These are phyloP conservation scores for Poecilia latipinna DNA, from an alignment of 2,113 vertebrate genomes.

Conservation along the genomic window DNA sequence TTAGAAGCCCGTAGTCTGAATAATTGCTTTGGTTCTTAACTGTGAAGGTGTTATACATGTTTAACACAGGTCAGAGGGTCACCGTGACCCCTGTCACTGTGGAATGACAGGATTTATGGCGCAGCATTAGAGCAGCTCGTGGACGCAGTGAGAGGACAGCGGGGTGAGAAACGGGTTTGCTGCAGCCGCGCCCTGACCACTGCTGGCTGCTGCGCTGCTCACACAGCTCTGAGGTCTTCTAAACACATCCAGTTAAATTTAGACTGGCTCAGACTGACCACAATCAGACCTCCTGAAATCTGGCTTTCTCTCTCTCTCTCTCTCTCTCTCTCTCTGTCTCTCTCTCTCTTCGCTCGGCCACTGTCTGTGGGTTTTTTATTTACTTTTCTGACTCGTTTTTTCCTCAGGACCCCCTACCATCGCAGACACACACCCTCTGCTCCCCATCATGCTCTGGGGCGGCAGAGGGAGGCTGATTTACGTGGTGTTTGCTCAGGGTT, in stretches of 20 bases:
- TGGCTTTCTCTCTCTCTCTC: neutral
- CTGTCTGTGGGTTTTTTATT: conserved; percentile 24
- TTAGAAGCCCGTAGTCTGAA: conserved; percentile 12
- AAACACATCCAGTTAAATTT: conserved; percentile 69
- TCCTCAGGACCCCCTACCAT: conserved; percentile 13
- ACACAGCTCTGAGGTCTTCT: conserved; percentile 54
- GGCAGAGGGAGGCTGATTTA: conserved; percentile 57
- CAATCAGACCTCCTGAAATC: conserved; percentile 45
- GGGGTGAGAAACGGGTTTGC: conserved; percentile 47
- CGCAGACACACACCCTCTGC: conserved; percentile 2
- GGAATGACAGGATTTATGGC: conserved; percentile 34
- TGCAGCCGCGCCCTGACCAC: conserved; percentile 57
- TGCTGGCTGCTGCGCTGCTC: conserved; percentile 51
- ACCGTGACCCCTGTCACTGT: conserved; percentile 19
- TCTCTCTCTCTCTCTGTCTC: neutral
- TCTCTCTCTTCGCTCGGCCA: conserved; percentile 2
- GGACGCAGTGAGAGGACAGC: conserved; percentile 28
- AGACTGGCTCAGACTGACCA: conserved; percentile 47
- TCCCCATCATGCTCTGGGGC: conserved; percentile 39
- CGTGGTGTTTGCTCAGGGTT: conserved; percentile 60
- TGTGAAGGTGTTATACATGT: neutral
- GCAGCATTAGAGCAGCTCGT: conserved; percentile 8
- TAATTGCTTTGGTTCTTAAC: conserved; percentile 15
- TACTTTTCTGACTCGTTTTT: conserved; percentile 7
- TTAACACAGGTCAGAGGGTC: conserved; percentile 13